Base-by-base conservation (phyloP, 2,113 vertebrate species). In the Saccopteryx bilineata region DNA sequence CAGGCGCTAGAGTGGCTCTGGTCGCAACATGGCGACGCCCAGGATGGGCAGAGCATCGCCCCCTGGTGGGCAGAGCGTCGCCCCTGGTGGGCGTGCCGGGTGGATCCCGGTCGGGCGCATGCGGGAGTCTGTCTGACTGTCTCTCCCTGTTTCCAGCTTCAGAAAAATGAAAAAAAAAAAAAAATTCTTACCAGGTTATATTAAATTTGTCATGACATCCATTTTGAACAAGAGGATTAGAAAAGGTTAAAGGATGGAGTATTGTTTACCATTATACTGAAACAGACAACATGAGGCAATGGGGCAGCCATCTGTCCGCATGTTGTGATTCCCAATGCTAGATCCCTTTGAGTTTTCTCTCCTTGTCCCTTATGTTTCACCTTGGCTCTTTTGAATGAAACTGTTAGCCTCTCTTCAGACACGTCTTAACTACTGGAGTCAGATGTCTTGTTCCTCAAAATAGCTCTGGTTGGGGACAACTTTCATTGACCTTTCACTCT, bases 361-460 rank as follows among this genome's bases (percentile, higher is more conserved):
- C 56, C 80, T n/a, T 83, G 65, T 26, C 76, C 31, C 80, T 87
- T 74, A 9, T 63, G 9, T 3, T 54, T 65, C 17, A 21, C 66
- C 66, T 46, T 52, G 60, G 39, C 78, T 87, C 13, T 39, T 74
- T 3, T 80, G 33, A 89, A 52, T 61, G 65, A 39, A 87, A 79
- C 33, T 63, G 50, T 63, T 11, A 71, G 15, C 54, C 71, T 78
- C 4, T 88, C 69, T 85, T 82, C 33, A 81, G 33, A 75, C 28
- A 66, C 75, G 75, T 71, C 31, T 75, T 88, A 69, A 63, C 39
- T 69, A 24, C 39, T 65, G 13, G 76, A 81, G 18, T 93, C 48
- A 31, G 21, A 79, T 74, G 78, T 71, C 78, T 81, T 54, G 31
- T 52, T 94, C 39, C 39, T 92, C 88, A 81, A 91, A 93, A 91